Evolutionary conservation across 2,113 vertebrate genomes (phyloP).

Genomic region (Buteo buteo): DNA sequence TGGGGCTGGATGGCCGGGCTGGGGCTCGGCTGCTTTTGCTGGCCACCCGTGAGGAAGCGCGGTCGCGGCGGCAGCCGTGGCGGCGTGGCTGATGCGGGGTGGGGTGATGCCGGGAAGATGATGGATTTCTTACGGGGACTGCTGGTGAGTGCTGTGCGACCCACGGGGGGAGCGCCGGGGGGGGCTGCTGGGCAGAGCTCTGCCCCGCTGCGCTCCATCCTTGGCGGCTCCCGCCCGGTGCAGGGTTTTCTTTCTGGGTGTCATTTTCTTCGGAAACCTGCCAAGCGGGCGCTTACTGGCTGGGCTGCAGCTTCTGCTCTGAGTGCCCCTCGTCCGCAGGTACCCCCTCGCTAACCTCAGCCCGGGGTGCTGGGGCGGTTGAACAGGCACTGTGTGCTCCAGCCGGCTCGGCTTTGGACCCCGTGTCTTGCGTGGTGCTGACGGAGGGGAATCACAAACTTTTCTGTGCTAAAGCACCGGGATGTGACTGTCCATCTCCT

Average conservation of each 20-base stretch:
- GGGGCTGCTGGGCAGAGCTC: background rate
- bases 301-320: background rate
- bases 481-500: background rate
- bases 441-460: fast-evolving
- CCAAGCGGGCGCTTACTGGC: background rate
- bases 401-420: fast-evolving
- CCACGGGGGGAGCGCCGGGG: fast-evolving
- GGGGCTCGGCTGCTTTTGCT: background rate
- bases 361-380: fast-evolving
- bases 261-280: background rate
- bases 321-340: fast-evolving
- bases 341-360: fast-evolving
- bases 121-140: constrained; percentile 59
- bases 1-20: background rate
- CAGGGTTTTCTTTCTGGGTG: background rate
- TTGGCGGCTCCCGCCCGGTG: fast-evolving
- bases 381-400: background rate
- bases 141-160: constrained; percentile 48
- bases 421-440: background rate
- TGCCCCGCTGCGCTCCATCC: background rate
- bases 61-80: background rate
- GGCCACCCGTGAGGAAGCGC: background rate
- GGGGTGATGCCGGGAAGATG: background rate
- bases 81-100: background rate
- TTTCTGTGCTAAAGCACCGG: background rate